Percentiles rank a stretch among this genome's conserved stretches.
Evolutionary conservation across 2,888 invertebrate genomes (phyloP).

Genomic region (Protonemura montana): DNA sequence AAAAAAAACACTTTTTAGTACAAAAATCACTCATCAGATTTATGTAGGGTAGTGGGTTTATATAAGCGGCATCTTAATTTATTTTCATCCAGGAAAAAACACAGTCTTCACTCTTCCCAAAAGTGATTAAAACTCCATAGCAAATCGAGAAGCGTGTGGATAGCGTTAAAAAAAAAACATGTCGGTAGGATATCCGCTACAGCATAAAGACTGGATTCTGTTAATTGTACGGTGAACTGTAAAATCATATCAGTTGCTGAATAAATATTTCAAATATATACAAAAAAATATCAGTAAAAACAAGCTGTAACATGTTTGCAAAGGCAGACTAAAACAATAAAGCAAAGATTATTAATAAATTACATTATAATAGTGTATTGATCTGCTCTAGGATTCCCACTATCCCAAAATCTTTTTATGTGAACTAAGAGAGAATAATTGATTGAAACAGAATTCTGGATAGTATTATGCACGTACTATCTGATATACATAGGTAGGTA

Average conservation of each 20-base stretch:
- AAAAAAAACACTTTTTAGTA: neutral
- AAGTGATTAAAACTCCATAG: neutral
- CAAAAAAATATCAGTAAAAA: neutral
- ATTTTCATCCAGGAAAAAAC: conserved; percentile 2
- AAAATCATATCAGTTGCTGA: neutral
- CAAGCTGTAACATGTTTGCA: neutral
- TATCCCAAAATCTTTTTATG: neutral
- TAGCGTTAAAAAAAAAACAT: neutral
- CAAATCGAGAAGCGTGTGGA: neutral
- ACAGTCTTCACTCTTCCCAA: conserved; percentile 12
- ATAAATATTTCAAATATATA: neutral
- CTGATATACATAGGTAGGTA: neutral
- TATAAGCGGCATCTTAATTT: conserved; percentile 14
- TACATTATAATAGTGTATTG: neutral
- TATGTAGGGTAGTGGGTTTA: conserved; percentile 38
- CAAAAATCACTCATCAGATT: conserved; percentile 35
- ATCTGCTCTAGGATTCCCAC: neutral
- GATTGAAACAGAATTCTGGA: neutral
- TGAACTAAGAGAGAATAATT: neutral
- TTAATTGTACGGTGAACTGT: neutral
- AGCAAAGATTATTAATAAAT: neutral
- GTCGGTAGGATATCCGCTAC: neutral
- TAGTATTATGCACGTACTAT: neutral
- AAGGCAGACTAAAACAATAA: neutral
- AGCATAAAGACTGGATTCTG: neutral